Evolutionary conservation across 2,797 vertebrate species (phyloP).

Genomic region (Mus spretus): DNA sequence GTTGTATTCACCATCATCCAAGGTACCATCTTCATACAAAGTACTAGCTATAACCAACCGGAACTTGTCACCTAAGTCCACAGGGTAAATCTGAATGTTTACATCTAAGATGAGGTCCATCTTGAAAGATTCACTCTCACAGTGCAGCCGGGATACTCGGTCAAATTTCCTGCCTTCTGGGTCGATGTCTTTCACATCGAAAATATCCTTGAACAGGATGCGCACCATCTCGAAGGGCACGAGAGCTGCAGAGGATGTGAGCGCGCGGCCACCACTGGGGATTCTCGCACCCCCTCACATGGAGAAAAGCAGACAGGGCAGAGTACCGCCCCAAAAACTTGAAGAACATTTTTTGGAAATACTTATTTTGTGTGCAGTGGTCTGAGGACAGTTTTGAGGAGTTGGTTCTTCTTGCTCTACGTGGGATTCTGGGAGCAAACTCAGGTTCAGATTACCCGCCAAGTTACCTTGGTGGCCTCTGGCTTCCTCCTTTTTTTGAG

Average conservation of each 20-base stretch:
- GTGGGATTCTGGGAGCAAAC: not conserved
- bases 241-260: too few species aligned
- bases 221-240: too few species aligned
- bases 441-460: not conserved
- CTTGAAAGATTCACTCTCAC: constrained; percentile 99
- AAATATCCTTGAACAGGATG: too few species aligned
- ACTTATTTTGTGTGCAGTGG: not conserved
- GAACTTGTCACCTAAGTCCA: constrained; percentile 99
- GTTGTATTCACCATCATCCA: constrained; percentile 99
- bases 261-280: too few species aligned
- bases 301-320: too few species aligned
- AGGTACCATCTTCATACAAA: constrained; percentile 97
- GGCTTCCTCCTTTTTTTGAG: not conserved
- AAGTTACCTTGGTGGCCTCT: not conserved
- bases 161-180: too few species aligned
- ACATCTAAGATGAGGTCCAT: constrained; percentile 99
- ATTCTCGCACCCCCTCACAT: too few species aligned
- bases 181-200: too few species aligned
- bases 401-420: not conserved
- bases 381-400: not conserved
- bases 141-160: constrained; percentile 95
- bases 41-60: constrained; percentile 98
- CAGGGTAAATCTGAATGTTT: constrained; percentile 98
- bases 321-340: too few species aligned
- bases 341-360: not conserved